phyloP scores from a whole-genome alignment of 2,888 invertebrate genomes.

The Dynastes hyllus region DNA sequence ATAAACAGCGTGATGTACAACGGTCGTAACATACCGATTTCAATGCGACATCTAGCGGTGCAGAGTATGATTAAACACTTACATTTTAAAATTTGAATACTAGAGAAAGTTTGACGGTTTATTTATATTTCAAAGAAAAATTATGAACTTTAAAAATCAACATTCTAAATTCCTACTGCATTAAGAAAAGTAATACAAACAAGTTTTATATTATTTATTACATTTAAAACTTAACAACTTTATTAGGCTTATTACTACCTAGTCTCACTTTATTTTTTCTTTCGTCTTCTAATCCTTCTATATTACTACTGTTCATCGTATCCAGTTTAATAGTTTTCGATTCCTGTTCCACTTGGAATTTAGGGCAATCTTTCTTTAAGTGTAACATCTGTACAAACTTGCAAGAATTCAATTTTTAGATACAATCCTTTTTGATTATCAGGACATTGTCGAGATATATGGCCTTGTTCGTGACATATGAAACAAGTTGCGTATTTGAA shows the following conservation, averaged over 20 bases:
- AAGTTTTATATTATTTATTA: constrained; percentile 10
- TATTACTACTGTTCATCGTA: constrained; percentile 63
- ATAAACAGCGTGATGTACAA: too few species aligned
- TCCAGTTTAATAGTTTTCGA: constrained; percentile 60
- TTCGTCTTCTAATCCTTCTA: constrained; percentile 63
- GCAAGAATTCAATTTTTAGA: too few species aligned
- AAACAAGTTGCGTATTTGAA: constrained; percentile 91
- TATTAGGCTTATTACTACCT: constrained; percentile 58
- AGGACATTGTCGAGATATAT: constrained; percentile 90
- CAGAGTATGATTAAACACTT: too few species aligned
- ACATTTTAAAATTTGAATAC: too few species aligned
- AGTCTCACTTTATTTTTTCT: constrained; percentile 41
- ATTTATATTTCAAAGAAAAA: too few species aligned
- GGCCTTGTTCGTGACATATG: constrained; percentile 90
- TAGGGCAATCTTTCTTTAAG: constrained; percentile 86
- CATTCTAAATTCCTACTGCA: too few species aligned
- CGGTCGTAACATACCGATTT: too few species aligned
- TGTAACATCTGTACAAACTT: constrained; percentile 90
- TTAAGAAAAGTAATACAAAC: neutral
- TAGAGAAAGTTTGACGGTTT: too few species aligned
- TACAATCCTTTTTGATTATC: constrained; percentile 91
- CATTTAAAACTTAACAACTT: constrained; percentile 64
- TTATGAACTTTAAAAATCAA: too few species aligned
- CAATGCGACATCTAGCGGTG: too few species aligned
- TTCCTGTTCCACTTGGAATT: constrained; percentile 67